Conservation (phyloP, 2,797 vertebrate genomes). For the Schizopygopsis malacanthus region DNA sequence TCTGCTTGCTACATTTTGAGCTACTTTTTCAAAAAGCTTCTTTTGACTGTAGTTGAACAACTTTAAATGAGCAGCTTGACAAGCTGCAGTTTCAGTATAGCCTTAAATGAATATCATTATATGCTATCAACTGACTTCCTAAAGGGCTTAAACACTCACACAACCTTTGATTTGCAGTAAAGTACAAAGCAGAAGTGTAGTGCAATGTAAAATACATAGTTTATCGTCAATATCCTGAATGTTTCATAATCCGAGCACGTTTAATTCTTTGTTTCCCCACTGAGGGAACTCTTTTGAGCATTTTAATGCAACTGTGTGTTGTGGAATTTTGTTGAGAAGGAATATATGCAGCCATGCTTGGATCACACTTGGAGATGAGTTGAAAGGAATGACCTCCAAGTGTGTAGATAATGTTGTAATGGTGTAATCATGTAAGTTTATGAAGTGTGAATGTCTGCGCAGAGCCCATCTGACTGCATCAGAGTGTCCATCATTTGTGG, state of each 20-base stretch:
- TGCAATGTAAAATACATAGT: background rate
- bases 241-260: background rate
- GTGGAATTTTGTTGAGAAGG: background rate
- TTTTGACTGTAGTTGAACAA: background rate
- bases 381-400: slow-evolving; percentile 22
- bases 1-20: background rate
- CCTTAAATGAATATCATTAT: background rate
- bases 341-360: slow-evolving; percentile 22
- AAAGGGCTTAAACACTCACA: background rate
- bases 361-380: slow-evolving; percentile 27
- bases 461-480: slow-evolving; percentile 32
- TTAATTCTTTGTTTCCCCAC: background rate
- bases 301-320: background rate
- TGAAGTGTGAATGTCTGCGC: slow-evolving; percentile 42
- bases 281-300: background rate
- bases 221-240: background rate
- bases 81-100: background rate
- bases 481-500: slow-evolving; percentile 39
- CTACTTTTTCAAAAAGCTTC: slow-evolving; percentile 7
- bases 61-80: slow-evolving; percentile 19
- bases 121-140: background rate
- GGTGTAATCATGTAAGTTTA: slow-evolving; percentile 44
- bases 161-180: background rate
- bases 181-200: slow-evolving; percentile 2
- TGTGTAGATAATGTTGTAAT: slow-evolving; percentile 39